phyloP scores from a whole-genome alignment of 2,113 vertebrate species.

The Hemicordylus capensis region DNA sequence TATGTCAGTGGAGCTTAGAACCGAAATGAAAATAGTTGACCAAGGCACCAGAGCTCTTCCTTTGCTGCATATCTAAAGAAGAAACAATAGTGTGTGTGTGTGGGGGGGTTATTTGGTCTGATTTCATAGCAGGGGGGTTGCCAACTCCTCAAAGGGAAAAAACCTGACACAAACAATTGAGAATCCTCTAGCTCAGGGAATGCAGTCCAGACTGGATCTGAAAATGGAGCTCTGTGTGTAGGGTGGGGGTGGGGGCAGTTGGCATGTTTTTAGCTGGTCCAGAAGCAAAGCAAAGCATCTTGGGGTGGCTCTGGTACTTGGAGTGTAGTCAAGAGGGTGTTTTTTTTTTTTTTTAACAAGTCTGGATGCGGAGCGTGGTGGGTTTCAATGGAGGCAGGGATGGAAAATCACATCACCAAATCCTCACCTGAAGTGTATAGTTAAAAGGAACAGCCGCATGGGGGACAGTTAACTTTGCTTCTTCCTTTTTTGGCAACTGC shows the following conservation, averaged over 20 bases:
- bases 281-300: background rate
- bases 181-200: background rate
- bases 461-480: background rate
- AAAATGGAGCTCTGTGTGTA: too few relatives aligned
- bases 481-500: background rate
- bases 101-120: background rate
- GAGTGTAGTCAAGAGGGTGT: too few relatives aligned
- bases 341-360: too few relatives aligned
- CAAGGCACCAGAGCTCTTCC: background rate
- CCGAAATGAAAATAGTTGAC: slow-evolving; percentile 32
- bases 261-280: background rate
- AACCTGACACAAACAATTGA: background rate
- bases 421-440: too few relatives aligned
- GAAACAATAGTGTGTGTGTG: background rate
- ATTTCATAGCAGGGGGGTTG: background rate
- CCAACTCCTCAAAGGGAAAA: background rate
- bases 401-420: too few relatives aligned
- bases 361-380: too few relatives aligned
- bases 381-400: background rate
- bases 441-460: background rate
- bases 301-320: background rate
- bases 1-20: slow-evolving; percentile 36
- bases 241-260: too few relatives aligned
- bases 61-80: slow-evolving; percentile 33
- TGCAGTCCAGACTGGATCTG: background rate